These are phyloP conservation scores for Florisuga fusca DNA, from an alignment of 2,797 vertebrate genomes.

Conservation along the genomic window DNA sequence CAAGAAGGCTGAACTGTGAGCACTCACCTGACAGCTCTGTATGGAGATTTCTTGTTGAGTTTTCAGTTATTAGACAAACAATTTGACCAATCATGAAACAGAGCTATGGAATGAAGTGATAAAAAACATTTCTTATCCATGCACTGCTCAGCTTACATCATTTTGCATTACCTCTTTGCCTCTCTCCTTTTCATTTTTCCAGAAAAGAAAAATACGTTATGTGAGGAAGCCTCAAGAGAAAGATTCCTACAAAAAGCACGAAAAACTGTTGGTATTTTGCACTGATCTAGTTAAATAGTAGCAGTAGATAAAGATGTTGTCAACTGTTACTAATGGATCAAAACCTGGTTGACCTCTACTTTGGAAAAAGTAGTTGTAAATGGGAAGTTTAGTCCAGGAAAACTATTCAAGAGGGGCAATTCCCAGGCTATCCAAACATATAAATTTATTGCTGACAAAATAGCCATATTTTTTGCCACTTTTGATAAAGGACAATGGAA, in stretches of 20 bases:
- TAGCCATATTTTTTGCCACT: neutral
- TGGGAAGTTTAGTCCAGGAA: neutral
- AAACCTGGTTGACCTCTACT: neutral
- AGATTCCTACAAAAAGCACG: neutral
- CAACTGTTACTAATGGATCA: neutral
- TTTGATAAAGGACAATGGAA: neutral
- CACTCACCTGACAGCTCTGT: accelerated
- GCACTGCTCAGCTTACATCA: neutral
- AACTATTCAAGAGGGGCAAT: neutral
- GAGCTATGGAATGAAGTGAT: neutral
- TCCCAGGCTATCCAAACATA: neutral
- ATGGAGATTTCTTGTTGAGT: neutral
- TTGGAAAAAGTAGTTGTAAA: neutral
- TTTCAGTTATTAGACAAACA: neutral
- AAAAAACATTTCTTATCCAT: neutral
- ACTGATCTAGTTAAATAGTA: neutral
- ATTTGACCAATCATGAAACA: neutral
- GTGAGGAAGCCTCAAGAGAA: neutral
- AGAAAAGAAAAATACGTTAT: neutral
- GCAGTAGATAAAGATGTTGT: neutral
- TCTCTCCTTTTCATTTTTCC: neutral
- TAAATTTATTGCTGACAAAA: neutral
- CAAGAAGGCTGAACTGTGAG: neutral
- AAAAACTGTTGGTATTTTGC: neutral
- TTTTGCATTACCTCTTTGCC: neutral